Base-by-base conservation (phyloP, 2,113 vertebrate species). In the Thermophis baileyi region DNA sequence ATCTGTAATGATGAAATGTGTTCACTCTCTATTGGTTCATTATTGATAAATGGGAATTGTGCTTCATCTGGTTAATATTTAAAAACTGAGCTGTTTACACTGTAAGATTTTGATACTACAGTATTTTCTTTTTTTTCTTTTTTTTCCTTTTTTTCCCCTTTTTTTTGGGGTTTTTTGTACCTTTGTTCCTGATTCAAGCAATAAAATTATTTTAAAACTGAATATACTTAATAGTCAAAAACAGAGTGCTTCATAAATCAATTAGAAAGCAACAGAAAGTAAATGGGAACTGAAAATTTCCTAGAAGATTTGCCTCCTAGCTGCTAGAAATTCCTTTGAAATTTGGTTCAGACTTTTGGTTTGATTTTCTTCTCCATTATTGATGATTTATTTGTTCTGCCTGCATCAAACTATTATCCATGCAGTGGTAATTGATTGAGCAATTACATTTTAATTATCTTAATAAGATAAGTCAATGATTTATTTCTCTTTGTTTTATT, bases 401-500 rank as follows among this genome's bases (percentile, higher is more conserved):
- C 88, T 96, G 85, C 35, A 85, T 94, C 69, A 96, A 49, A 55
- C 53, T 96, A 96, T 95, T 95, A 96, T 91, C 54, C 60, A 91
- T 54, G 93, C 91, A 95, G 74, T 95, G 91, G 96, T 96, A 96
- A 96, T 89, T 95, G 94, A 95, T 96, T 92, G 94, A 95, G 95
- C 35, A 95, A 94, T 92, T 94, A 88, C 92, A 93, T 94, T 95
- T 94, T 96, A 97, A 96, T 96, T 91, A 51, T 95, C 89, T 91
- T 96, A 96, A 95, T 93, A 94, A 51, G 88, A 54, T 87, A 40
- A 50, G 69, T 94, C 95, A 93, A 93, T 96, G 89, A 94, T 96
- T 97, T 96, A 95, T 97, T 96, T 95, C 81, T 97, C 94, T 97
- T 96, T 97, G 93, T 94, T 97, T 96, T 96, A 92, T 97, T 95